Conservation (phyloP, 2,888 invertebrate species). For the Leptogaster cylindrica region DNA sequence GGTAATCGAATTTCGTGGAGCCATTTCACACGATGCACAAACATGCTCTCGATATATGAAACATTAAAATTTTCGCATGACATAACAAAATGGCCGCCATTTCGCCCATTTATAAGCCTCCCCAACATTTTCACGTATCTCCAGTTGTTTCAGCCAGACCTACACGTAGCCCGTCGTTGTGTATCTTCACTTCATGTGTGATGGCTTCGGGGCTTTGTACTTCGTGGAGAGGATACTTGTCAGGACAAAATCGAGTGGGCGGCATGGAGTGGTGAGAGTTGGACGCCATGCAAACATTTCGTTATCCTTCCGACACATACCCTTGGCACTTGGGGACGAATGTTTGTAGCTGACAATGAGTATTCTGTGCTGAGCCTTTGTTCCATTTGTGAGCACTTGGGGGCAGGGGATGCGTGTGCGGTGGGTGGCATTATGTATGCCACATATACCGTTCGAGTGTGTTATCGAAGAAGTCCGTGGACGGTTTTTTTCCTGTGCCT, state of each 20-base stretch:
- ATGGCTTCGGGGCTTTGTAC: conserved; percentile 31
- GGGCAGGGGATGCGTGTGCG: background rate
- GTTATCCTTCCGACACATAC: conserved; percentile 37
- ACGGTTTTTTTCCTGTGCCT: background rate
- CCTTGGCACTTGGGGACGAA: conserved; percentile 27
- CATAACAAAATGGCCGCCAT: conserved; percentile 52
- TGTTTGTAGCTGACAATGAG: conserved; percentile 11
- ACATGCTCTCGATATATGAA: conserved; percentile 32
- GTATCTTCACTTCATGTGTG: conserved; percentile 21
- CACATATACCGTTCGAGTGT: conserved; percentile 15
- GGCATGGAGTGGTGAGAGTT: conserved; percentile 6
- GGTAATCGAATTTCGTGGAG: conserved; percentile 43
- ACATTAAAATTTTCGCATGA: conserved; percentile 48
- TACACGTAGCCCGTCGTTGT: conserved; percentile 3
- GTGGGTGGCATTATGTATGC: conserved; percentile 36
- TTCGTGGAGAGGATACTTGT: conserved; percentile 25
- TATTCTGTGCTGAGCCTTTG: conserved; percentile 7
- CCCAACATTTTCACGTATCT: conserved; percentile 7
- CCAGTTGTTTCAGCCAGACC: conserved; percentile 9
- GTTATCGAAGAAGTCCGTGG: conserved; percentile 30
- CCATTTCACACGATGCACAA: conserved; percentile 41
- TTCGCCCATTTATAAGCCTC: conserved; percentile 50
- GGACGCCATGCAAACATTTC: conserved; percentile 26
- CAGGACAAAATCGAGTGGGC: conserved; percentile 31
- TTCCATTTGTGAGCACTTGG: conserved; percentile 1